phyloP scores from a whole-genome alignment of 2,888 invertebrate species.

The Rhagophthalmus giganteus region DNA sequence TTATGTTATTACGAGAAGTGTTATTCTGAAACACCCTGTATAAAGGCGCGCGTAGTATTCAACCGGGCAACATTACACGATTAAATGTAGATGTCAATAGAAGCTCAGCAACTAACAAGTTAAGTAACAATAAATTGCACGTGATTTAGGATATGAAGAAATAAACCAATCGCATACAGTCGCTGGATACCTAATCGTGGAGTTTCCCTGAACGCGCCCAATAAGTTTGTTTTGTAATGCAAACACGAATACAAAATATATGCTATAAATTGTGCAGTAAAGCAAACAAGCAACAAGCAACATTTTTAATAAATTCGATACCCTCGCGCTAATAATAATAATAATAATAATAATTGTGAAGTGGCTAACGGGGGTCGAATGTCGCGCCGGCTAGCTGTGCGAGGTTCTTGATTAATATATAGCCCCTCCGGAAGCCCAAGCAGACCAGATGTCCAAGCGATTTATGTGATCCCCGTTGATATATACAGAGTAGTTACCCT shows the following conservation, averaged over 20 bases:
- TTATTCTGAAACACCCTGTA: no score
- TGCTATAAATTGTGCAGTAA: constrained; percentile 12
- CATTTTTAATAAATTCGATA: constrained; percentile 32
- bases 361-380: constrained; percentile 36
- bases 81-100: no score
- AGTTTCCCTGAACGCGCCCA: neutral
- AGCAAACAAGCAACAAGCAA: constrained; percentile 32
- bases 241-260: neutral
- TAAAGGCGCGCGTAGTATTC: no score
- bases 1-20: no score
- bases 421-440: constrained; percentile 42
- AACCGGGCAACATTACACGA: no score
- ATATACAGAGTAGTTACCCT: constrained; percentile 32
- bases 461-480: constrained; percentile 40
- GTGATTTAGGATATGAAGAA: no score
- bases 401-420: constrained; percentile 43
- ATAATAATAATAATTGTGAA: no score
- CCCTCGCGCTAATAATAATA: constrained; percentile 37
- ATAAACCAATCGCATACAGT: no score
- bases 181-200: no score
- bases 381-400: constrained; percentile 36
- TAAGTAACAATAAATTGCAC: no score
- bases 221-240: neutral
- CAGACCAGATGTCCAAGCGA: constrained; percentile 43
- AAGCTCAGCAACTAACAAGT: no score